Percentiles rank a stretch among this genome's conserved stretches.
phyloP scores from a whole-genome alignment of 2,888 invertebrate species.

The Thumatha senex region DNA sequence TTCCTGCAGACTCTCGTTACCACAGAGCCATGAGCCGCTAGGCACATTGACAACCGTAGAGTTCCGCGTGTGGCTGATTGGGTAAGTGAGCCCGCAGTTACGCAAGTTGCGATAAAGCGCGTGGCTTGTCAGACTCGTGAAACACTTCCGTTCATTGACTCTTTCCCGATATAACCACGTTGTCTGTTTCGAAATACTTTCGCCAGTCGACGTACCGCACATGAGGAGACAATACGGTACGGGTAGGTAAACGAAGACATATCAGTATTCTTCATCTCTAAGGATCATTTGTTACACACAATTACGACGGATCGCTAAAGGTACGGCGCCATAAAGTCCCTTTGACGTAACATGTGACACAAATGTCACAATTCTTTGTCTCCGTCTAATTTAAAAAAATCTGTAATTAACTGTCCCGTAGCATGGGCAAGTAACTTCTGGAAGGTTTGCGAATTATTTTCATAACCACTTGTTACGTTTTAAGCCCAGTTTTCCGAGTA shows the following conservation, averaged over 20 bases:
- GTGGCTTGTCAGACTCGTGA: slow-evolving; percentile 78
- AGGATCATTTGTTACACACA: slow-evolving; percentile 55
- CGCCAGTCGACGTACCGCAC: slow-evolving; percentile 57
- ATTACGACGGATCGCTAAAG: slow-evolving; percentile 38
- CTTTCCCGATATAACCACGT: slow-evolving; percentile 76
- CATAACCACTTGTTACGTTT: slow-evolving; percentile 79
- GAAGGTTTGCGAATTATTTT: slow-evolving; percentile 74
- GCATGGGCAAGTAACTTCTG: slow-evolving; percentile 57
- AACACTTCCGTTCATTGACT: slow-evolving; percentile 83
- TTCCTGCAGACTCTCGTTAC: slow-evolving; percentile 54
- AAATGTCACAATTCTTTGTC: slow-evolving; percentile 47
- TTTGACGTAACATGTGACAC: slow-evolving; percentile 16
- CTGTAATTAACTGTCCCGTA: slow-evolving; percentile 63
- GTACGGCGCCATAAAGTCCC: slow-evolving; percentile 35
- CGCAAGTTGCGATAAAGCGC: slow-evolving; percentile 75
- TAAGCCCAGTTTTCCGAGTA: slow-evolving; percentile 70
- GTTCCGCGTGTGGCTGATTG: slow-evolving; percentile 58
- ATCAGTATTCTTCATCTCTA: slow-evolving; percentile 58
- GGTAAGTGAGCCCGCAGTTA: slow-evolving; percentile 68
- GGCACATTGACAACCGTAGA: slow-evolving; percentile 38
- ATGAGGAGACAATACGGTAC: slow-evolving; percentile 45
- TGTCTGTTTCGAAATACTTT: slow-evolving; percentile 72
- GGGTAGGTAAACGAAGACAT: slow-evolving; percentile 32
- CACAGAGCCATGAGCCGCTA: slow-evolving; percentile 52
- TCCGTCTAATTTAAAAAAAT: slow-evolving; percentile 45